Percentiles rank a stretch among this genome's conserved stretches.
These are phyloP conservation scores for Heliopora coerulea DNA, from an alignment of 92 coral and sea anemone species.

Conservation along the genomic window DNA sequence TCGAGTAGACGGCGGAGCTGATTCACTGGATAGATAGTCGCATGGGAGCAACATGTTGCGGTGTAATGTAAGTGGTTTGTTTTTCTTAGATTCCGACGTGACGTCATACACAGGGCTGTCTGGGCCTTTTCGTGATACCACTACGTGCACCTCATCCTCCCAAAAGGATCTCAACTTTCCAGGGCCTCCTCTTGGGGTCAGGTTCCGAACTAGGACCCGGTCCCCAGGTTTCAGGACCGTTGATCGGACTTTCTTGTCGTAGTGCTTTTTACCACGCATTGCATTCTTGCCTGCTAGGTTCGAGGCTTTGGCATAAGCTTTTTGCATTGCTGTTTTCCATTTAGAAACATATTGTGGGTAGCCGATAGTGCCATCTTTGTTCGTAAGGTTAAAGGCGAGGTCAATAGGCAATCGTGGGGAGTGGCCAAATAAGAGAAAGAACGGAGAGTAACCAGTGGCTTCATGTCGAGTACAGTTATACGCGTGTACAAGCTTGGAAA, in stretches of 20 bases:
- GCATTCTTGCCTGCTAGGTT: not conserved
- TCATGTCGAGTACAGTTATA: constrained; percentile 2
- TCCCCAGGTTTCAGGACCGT: constrained; percentile 8
- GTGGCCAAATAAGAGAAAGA: constrained; percentile 10
- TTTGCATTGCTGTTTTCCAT: constrained; percentile 15
- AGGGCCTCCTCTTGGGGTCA: not conserved
- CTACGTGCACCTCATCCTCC: not conserved
- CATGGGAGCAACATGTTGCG: constrained; percentile 29
- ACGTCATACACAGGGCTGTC: constrained; percentile 20
- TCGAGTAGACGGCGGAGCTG: too few species aligned
- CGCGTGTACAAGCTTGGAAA: not conserved
- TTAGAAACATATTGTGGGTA: constrained; percentile 11
- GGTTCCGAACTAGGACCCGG: not conserved
- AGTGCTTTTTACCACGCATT: constrained; percentile 3
- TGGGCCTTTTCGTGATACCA: constrained; percentile 3
- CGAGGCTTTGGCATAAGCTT: not conserved
- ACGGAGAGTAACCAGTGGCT: constrained; percentile 9
- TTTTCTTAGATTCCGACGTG: not conserved
- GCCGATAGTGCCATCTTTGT: not conserved
- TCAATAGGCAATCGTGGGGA: constrained; percentile 16
- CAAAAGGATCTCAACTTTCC: not conserved
- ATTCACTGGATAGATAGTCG: not conserved
- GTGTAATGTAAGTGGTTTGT: constrained; percentile 1
- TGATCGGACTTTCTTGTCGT: constrained; percentile 16
- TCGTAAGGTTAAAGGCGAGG: not conserved